phyloP scores from a whole-genome alignment of 2,797 vertebrate genomes.

The Perodicticus potto region DNA sequence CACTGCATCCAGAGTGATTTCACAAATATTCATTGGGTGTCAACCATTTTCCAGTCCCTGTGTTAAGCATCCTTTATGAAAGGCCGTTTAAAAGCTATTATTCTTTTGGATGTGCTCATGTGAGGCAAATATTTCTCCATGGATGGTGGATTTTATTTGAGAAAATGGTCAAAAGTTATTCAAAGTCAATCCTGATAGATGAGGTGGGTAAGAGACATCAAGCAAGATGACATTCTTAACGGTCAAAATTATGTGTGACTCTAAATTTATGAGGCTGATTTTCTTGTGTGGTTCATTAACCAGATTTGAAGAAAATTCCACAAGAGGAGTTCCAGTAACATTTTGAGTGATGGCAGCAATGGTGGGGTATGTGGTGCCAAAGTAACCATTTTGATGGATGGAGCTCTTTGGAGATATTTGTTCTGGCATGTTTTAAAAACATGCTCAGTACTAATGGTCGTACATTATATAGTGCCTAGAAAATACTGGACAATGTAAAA shows the following conservation, averaged over 20 bases:
- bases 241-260: conserved; percentile 75
- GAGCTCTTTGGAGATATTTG: background rate
- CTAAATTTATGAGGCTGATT: conserved; percentile 76
- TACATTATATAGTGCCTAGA: background rate
- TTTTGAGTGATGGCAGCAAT: background rate
- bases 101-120: conserved; percentile 74
- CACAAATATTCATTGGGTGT: conserved; percentile 60
- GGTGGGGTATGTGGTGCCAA: background rate
- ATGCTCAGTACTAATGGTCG: conserved; percentile 35
- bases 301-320: conserved; percentile 68
- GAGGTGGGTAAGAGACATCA: conserved; percentile 58
- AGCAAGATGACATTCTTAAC: conserved; percentile 68
- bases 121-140: conserved; percentile 67
- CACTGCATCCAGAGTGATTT: background rate
- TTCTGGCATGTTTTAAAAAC: conserved; percentile 64
- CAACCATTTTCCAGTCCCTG: conserved; percentile 52
- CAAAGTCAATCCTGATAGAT: conserved; percentile 78
- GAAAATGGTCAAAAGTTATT: conserved; percentile 79
- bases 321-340: conserved; percentile 49
- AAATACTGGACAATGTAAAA: conserved; percentile 9
- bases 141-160: conserved; percentile 74
- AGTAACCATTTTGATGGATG: conserved; percentile 62
- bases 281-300: conserved; percentile 77
- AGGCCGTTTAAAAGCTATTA: conserved; percentile 66
- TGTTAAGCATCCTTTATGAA: conserved; percentile 34